Evolutionary conservation across 2,888 invertebrate species (phyloP).

Genomic region (Stenurella melanura): DNA sequence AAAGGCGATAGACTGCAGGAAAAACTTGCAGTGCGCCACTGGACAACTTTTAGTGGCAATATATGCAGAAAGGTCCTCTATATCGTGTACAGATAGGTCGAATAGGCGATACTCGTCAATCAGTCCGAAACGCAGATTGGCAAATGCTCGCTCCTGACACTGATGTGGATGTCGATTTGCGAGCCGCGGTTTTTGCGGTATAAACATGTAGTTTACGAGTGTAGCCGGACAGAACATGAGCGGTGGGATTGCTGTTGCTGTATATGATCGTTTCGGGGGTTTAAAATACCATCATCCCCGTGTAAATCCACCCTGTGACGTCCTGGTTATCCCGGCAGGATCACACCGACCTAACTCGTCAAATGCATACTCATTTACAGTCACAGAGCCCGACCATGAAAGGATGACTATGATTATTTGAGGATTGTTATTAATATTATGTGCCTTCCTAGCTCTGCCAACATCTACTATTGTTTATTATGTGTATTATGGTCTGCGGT

Average conservation of each 20-base stretch:
- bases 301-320: conserved; percentile 66
- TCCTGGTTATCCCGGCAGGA: conserved; percentile 65
- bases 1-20: no score
- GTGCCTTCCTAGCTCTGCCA: neutral
- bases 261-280: conserved; percentile 70
- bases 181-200: conserved; percentile 74
- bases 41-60: conserved; percentile 51
- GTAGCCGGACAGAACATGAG: conserved; percentile 71
- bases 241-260: conserved; percentile 69
- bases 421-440: conserved; percentile 14
- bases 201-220: conserved; percentile 74
- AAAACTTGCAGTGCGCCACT: conserved; percentile 46
- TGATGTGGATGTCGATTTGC: conserved; percentile 73
- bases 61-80: conserved; percentile 50
- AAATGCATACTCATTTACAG: conserved; percentile 56
- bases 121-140: conserved; percentile 71
- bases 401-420: conserved; percentile 25
- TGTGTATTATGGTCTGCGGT: neutral
- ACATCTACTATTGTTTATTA: conserved; percentile 19
- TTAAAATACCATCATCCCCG: conserved; percentile 67
- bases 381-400: conserved; percentile 12
- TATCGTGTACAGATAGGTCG: conserved; percentile 46
- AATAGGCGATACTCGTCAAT: conserved; percentile 68
- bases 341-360: conserved; percentile 64
- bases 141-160: conserved; percentile 70